Evolutionary conservation across 1,140 invertebrate genomes (phyloP).

Genomic region (Neuroterus valhalla): DNA sequence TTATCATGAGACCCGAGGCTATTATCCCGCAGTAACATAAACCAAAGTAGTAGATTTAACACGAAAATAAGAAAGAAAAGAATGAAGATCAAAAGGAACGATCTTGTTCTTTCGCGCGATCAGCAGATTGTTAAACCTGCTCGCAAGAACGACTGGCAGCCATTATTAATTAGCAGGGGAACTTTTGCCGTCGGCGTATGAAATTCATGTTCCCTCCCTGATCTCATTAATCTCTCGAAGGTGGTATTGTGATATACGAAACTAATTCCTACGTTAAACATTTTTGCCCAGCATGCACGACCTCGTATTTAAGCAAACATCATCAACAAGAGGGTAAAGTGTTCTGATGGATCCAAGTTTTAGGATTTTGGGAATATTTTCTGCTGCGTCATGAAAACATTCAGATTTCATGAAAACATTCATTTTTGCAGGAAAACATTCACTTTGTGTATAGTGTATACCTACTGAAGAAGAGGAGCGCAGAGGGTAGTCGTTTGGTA

Average conservation of each 20-base stretch:
- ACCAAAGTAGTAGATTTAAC: neutral
- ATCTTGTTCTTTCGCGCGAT: conserved; percentile 29
- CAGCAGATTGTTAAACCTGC: conserved; percentile 23
- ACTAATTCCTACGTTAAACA: conserved; percentile 12
- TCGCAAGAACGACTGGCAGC: conserved; percentile 18
- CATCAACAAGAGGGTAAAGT: neutral
- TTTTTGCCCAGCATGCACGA: conserved; percentile 3
- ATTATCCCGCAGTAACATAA: too few species aligned
- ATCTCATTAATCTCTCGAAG: conserved; percentile 24
- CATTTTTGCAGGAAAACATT: conserved; percentile 7
- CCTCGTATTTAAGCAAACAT: neutral
- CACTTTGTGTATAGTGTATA: neutral
- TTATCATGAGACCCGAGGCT: too few species aligned
- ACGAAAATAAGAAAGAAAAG: conserved; percentile 1
- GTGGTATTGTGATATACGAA: conserved; percentile 25
- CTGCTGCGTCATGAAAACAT: neutral
- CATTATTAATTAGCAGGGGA: conserved; percentile 23
- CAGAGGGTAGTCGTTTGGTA: conserved; percentile 30
- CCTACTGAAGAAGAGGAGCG: neutral
- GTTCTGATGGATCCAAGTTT: neutral
- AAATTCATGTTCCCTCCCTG: conserved; percentile 25
- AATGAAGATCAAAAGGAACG: conserved; percentile 28
- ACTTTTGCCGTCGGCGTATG: conserved; percentile 29
- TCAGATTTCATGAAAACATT: neutral
- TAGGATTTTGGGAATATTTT: neutral